phyloP scores from a whole-genome alignment of 2,888 invertebrate species.

The Tetragnatha montana region DNA sequence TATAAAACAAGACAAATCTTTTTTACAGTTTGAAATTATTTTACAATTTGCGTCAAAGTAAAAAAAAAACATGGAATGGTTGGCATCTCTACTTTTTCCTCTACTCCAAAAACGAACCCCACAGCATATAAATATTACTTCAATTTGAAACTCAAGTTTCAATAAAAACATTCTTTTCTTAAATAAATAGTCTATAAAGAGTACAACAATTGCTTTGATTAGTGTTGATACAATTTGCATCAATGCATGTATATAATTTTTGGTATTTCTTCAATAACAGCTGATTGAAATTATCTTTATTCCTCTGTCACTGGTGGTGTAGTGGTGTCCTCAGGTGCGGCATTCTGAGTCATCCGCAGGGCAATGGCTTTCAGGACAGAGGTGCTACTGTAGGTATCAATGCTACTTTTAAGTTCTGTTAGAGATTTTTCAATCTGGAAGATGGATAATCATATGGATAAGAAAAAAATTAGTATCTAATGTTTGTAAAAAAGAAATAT shows the following conservation, averaged over 20 bases:
- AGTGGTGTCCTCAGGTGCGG: conserved; percentile 17
- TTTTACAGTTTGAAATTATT: neutral
- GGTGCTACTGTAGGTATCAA: conserved; percentile 64
- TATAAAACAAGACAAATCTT: too few relatives aligned
- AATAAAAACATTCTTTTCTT: conserved; percentile 17
- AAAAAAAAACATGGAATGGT: neutral
- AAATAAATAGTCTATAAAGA: conserved; percentile 66
- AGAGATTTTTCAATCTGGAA: conserved; percentile 68
- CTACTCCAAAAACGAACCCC: neutral
- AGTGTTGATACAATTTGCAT: conserved; percentile 62
- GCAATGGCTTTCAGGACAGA: conserved; percentile 61
- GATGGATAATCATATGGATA: neutral
- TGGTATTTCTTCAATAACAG: conserved; percentile 6
- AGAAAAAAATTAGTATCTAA: neutral
- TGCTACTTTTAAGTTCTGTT: conserved; percentile 67
- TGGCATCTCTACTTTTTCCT: neutral
- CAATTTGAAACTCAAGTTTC: neutral
- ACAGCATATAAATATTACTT: neutral
- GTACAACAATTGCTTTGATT: conserved; percentile 53
- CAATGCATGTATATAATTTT: conserved; percentile 36
- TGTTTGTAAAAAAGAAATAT: neutral
- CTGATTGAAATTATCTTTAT: conserved; percentile 11
- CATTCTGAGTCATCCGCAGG: conserved; percentile 43
- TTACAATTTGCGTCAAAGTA: neutral
- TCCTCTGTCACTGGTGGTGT: neutral